Conservation (phyloP, 2,888 invertebrate genomes). For the Leucophenga maculata region DNA sequence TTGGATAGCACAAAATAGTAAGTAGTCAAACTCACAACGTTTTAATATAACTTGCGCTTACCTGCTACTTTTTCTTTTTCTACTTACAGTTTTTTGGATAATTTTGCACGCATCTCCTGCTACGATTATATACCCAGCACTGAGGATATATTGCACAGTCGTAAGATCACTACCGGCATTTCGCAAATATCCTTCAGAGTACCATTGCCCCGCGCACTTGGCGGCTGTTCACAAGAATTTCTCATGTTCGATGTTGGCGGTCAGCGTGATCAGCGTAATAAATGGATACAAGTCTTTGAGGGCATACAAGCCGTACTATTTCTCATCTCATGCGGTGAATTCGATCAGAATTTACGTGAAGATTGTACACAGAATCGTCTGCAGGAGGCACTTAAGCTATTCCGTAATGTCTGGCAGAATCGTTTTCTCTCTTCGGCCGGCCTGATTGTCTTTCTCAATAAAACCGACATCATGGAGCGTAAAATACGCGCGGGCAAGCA, state of each 20-base stretch:
- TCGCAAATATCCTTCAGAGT: conserved; percentile 84
- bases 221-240: conserved; percentile 81
- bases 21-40: conserved; percentile 68
- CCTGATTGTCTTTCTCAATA: conserved; percentile 86
- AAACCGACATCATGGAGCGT: conserved; percentile 82
- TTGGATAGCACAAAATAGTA: conserved; percentile 89
- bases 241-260: conserved; percentile 91
- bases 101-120: conserved; percentile 78
- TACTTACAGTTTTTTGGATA: conserved; percentile 80
- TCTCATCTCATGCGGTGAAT: conserved; percentile 85
- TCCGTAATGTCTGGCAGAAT: conserved; percentile 84
- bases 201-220: conserved; percentile 80
- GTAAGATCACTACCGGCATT: conserved; percentile 82
- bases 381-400: conserved; percentile 80
- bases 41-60: background rate
- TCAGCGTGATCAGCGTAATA: conserved; percentile 84
- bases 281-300: conserved; percentile 90
- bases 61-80: background rate
- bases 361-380: conserved; percentile 81
- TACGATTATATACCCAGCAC: conserved; percentile 81
- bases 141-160: conserved; percentile 83
- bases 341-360: conserved; percentile 83
- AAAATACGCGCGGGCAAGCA: conserved; percentile 80
- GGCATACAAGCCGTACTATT: conserved; percentile 87
- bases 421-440: conserved; percentile 82